Evolutionary conservation across 2,113 vertebrate genomes (phyloP).

Genomic region (Tenrec ecaudatus): DNA sequence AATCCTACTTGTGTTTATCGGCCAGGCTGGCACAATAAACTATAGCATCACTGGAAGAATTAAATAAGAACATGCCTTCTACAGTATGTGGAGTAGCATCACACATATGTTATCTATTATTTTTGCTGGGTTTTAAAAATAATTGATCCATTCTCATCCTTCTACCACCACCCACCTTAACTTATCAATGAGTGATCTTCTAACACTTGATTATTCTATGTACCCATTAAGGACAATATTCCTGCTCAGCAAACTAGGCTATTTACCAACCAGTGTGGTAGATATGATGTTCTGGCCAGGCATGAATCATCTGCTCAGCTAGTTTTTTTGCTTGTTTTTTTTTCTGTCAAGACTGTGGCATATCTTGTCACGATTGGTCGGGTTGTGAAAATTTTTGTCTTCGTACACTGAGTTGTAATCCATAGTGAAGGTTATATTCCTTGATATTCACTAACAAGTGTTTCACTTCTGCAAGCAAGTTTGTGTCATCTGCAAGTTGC

Average conservation of each 20-base stretch:
- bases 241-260: neutral
- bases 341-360: neutral
- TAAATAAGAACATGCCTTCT: conserved; percentile 17
- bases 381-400: too few species aligned
- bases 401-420: too few species aligned
- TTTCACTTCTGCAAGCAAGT: too few species aligned
- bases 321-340: neutral
- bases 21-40: too few species aligned
- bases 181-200: conserved; percentile 27
- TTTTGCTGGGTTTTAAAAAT: conserved; percentile 4
- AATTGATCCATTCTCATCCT: neutral
- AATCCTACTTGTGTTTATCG: too few species aligned
- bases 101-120: neutral
- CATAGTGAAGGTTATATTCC: too few species aligned
- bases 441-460: too few species aligned
- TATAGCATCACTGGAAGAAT: conserved; percentile 51
- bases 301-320: neutral
- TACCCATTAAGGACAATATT: too few species aligned
- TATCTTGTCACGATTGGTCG: neutral
- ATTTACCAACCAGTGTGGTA: neutral
- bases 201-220: conserved; percentile 6
- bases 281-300: neutral
- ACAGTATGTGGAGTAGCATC: neutral
- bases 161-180: neutral
- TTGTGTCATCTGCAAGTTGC: too few species aligned